phyloP scores from a whole-genome alignment of 2,888 invertebrate genomes.

The Hirtodrosophila histrioides region DNA sequence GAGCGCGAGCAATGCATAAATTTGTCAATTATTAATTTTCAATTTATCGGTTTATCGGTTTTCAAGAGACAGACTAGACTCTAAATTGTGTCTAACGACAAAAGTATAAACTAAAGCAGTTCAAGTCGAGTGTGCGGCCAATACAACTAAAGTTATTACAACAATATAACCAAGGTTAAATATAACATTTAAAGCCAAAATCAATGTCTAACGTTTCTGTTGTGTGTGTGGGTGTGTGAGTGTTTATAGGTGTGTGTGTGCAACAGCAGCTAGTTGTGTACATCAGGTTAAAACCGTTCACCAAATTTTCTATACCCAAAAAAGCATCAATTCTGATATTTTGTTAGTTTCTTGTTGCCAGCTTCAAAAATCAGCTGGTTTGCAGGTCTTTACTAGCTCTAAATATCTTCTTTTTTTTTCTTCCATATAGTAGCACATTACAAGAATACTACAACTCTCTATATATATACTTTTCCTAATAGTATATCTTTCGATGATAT shows the following conservation, averaged over 20 bases:
- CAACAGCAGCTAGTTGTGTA: constrained; percentile 26
- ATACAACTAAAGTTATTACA: constrained; percentile 40
- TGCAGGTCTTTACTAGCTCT: constrained; percentile 19
- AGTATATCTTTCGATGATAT: no score
- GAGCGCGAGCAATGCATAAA: constrained; percentile 57
- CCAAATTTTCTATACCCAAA: constrained; percentile 26
- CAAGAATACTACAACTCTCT: no score
- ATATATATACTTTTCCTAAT: no score
- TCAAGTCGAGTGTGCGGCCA: constrained; percentile 35
- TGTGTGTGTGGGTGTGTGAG: constrained; percentile 4
- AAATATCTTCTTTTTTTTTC: neutral
- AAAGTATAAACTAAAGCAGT: constrained; percentile 42
- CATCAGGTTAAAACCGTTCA: constrained; percentile 35
- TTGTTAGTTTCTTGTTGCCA: constrained; percentile 18
- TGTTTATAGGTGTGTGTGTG: constrained; percentile 8
- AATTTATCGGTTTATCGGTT: constrained; percentile 18
- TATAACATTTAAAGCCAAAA: constrained; percentile 50
- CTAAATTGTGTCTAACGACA: constrained; percentile 47
- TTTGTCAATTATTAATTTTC: constrained; percentile 54
- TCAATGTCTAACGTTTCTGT: constrained; percentile 23
- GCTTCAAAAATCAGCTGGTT: constrained; percentile 1
- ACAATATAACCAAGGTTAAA: constrained; percentile 35
- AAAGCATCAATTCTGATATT: constrained; percentile 20
- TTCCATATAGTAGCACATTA: no score
- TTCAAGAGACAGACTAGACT: constrained; percentile 39